These are phyloP conservation scores for Coptodon bakossiorum DNA, from an alignment of 2,113 vertebrate species.

Conservation along the genomic window DNA sequence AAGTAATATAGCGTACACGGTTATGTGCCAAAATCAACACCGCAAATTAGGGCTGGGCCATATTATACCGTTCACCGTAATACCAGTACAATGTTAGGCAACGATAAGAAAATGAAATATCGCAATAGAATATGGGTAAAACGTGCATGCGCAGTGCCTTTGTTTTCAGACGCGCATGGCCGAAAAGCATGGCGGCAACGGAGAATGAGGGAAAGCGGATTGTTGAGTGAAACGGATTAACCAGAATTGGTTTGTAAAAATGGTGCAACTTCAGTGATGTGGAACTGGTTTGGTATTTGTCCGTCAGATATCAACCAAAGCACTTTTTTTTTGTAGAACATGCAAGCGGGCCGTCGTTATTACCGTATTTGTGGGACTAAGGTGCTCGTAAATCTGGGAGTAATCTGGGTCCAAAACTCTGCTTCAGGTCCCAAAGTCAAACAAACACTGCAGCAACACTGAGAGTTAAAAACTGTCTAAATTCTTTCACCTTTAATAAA, in stretches of 20 bases:
- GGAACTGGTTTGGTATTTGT: not conserved
- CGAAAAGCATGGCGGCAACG: not conserved
- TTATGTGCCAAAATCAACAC: not conserved
- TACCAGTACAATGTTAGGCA: not conserved
- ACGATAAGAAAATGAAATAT: not conserved
- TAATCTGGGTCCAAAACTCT: fast-evolving
- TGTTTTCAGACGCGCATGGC: not conserved
- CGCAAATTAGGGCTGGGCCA: not conserved
- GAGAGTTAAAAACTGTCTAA: not conserved
- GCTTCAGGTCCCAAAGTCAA: fast-evolving
- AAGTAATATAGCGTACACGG: not conserved
- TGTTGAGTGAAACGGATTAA: fast-evolving
- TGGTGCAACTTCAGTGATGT: fast-evolving
- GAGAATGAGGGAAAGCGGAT: not conserved
- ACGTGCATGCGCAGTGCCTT: fast-evolving
- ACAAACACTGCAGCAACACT: fast-evolving
- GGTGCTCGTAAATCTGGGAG: not conserved
- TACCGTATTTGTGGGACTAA: fast-evolving
- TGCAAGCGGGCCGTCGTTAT: fast-evolving
- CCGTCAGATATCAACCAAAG: not conserved
- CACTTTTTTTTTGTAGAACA: not conserved
- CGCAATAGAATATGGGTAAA: fast-evolving
- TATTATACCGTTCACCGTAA: not conserved
- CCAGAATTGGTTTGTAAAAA: not conserved
- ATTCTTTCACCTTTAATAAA: not conserved